Base-by-base conservation (phyloP, 2,113 vertebrate species). In the Spheniscus mendiculus region DNA sequence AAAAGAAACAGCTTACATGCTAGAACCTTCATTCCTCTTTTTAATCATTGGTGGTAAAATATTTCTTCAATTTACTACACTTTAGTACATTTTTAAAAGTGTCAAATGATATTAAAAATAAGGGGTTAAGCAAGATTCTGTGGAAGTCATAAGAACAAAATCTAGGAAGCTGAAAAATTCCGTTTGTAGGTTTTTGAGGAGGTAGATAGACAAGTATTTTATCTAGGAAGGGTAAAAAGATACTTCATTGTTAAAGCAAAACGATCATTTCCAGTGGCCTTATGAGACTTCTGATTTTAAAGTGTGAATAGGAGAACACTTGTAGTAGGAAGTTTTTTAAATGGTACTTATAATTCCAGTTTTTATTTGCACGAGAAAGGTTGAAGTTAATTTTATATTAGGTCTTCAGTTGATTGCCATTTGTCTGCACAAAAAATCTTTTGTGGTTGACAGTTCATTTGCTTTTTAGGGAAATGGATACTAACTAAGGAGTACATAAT, bases 391-490 rank as follows among this genome's bases (percentile, higher is more conserved):
- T 97, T 97, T 98, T 93, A 23, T 91, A 72, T 96, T 95, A 98
- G 67, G 72, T 97, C 73, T 97, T 98, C 87, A 95, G 89, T 78
- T 98, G 94, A 97, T 97, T 98, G 93, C 61, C 40, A n/a, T 97
- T 98, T 98, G 90, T 97, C 87, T 97, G 61, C 94, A 95, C 19
- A 55, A 96, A 96, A 94, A 97, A 94, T 96, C 55, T 96, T 98
- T 91, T 96, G 59, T 98, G 88, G 94, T 71, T 97, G 73, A 98
- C 90, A 88, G 81, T 98, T 98, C 65, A 95, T 98, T 98, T 98
- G 85, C 95, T 97, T 98, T 98, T 91, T 97, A 99, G 99, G 99
- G 97, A 99, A 99, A 96, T 99, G 99, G 99, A 98, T 99, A 92
- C 98, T 99, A 98, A 99, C 98, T 94, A 99, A 99, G 77, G 97